Percentiles rank a stretch among this genome's conserved stretches.
These are phyloP conservation scores for Copsychus sechellarum DNA, from an alignment of 2,113 vertebrate species.

Conservation along the genomic window DNA sequence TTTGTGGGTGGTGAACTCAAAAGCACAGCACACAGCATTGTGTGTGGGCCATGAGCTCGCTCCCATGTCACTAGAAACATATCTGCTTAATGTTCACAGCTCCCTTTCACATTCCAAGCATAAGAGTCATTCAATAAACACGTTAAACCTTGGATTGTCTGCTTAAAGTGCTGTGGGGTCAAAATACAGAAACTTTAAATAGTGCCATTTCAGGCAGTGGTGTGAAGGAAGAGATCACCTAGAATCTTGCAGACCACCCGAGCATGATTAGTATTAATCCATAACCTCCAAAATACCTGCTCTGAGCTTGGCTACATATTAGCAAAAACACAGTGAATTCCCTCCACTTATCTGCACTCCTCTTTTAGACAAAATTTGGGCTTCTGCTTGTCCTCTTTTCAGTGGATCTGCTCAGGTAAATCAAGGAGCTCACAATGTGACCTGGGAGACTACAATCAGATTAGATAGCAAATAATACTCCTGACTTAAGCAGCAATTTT, in stretches of 20 bases:
- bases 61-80: neutral
- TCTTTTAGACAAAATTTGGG: neutral
- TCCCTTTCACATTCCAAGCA: neutral
- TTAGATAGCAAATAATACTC: neutral
- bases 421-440: neutral
- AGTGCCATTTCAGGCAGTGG: neutral
- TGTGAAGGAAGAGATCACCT: neutral
- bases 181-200: neutral
- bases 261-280: neutral
- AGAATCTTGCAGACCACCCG: neutral
- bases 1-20: neutral
- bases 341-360: neutral
- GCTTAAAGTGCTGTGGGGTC: neutral
- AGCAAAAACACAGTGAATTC: neutral
- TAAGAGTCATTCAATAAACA: neutral
- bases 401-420: neutral
- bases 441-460: neutral
- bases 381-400: neutral
- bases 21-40: neutral
- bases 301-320: neutral
- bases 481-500: neutral
- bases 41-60: rapidly evolving
- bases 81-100: neutral
- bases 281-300: neutral
- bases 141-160: neutral